Base-by-base conservation (phyloP, 2,888 invertebrate species). In the Electrophaes corylata region DNA sequence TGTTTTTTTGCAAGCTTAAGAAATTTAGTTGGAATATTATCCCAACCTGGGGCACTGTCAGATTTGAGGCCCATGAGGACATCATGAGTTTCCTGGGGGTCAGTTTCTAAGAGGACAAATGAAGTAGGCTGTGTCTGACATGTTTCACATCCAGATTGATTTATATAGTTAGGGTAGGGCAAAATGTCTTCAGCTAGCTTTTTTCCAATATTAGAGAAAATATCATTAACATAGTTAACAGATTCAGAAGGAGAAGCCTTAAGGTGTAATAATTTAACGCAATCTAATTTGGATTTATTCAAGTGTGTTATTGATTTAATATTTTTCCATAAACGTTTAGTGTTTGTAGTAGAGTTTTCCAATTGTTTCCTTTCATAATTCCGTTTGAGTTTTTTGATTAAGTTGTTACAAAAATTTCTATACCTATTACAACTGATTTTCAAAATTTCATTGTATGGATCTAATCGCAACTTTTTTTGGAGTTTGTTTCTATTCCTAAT, bases 31-130 rank as follows among this genome's bases (percentile, higher is more conserved):
- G 65, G 47, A 8, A 65, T 62, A 20, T 46, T 33, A 31, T 65
- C 65, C 54, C 60, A 62, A 1, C 62, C 65, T 19, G 55, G 50
- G 3, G 63, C 58, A 46, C 58, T 60, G 6, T 46, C 20, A 6
- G 59, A 45, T 19, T 62, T 63, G 3, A 63, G 59, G 6, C 20
- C 46, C 12, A 29, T 12, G 0, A 65, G 46, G 16, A 50, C 41
- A 20, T 33, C 37, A 35, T 26, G 6, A 0, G 57, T 33, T 57
- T 61, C 60, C 5, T n/a, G 37, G n/a, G 33, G 19, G 26, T 53
- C 50, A 10, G 57, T 50, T 19, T 60, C 52, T 8, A 57, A 41
- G 1, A 61, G 31, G 6, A 50, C 61, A 40, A 61, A 57, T 4
- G 31, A 23, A 3, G 23, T 4, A 23, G 23, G 23, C 6, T 3